Base-by-base conservation (phyloP, 2,113 vertebrate species). In the Collichthys lucidus region DNA sequence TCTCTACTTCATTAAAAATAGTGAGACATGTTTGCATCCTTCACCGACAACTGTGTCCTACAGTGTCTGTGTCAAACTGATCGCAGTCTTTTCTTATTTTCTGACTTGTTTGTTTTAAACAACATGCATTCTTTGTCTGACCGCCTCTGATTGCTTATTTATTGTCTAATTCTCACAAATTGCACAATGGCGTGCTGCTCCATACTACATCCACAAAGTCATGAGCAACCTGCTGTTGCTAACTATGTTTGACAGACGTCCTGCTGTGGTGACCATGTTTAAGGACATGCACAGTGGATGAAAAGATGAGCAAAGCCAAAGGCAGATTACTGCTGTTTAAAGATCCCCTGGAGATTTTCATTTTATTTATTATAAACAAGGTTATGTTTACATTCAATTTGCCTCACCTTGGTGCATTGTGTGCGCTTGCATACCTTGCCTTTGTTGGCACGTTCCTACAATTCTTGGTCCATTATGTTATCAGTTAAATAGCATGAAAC, bases 141-240 rank as follows among this genome's bases (percentile, higher is more conserved):
- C 60, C 75, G 65, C 42, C 26, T 74, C 57, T 73, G 19, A 63
- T 59, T 79, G 31, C 26, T 68, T n/a, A 76, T 75, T 72, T 65
- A 65, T 64, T 17, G 40, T 76, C 31, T 62, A 77, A 84, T 65
- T 84, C 19, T 74, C 72, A 62, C 35, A 53, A 14, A 46, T 46
- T 46, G 44, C 44, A 70, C 44, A 42, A 17, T 15, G 47, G 73
- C 56, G 35, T 56, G 22, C 29, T 15, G 62, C 24, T 46, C 17
- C n/a, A n/a, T 40, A 7, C 16, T 35, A 3, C 75, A 35, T 52
- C 50, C 66, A 22, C 67, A 57, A 50, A 80, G 26, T 19, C 46
- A 29, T 11, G n/a, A n/a, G 15, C 60, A 29, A 8, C 61, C 56
- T 68, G 56, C 68, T 70, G 57, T 69, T 68, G 50, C 22, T 26